Conservation (phyloP, 2,113 vertebrate genomes). For the Zingel zingel region DNA sequence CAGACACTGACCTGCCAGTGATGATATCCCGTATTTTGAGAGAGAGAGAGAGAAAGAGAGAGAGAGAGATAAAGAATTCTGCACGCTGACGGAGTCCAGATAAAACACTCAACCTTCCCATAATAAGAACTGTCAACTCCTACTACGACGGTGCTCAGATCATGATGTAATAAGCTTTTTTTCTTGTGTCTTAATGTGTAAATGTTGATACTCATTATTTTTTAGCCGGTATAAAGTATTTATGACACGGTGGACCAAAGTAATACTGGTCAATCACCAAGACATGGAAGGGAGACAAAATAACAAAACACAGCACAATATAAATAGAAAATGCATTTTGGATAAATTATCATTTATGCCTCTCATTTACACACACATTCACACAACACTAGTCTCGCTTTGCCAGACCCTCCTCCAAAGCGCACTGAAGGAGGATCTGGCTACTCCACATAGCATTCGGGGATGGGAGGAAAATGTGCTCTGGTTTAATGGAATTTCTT, state of each 20-base stretch:
- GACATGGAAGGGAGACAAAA: neutral
- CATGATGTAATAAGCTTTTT: neutral
- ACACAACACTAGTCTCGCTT: too few species aligned
- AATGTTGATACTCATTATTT: constrained; percentile 11
- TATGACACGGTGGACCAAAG: neutral
- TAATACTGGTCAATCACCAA: neutral
- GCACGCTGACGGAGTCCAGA: too few species aligned
- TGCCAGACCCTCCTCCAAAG: too few species aligned
- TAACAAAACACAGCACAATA: neutral
- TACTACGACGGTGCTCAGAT: constrained; percentile 52
- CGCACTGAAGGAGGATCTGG: too few species aligned
- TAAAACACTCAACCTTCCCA: too few species aligned
- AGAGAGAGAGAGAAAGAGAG: too few species aligned
- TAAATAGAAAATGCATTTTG: neutral
- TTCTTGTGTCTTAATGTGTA: neutral
- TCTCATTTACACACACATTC: neutral
- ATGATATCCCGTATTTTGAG: constrained; percentile 41
- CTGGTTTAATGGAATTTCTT: too few species aligned
- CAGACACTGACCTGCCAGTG: constrained; percentile 31
- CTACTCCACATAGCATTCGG: too few species aligned
- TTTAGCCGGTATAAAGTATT: neutral
- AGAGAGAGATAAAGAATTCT: too few species aligned
- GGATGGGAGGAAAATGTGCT: too few species aligned
- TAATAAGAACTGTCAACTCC: constrained; percentile 34
- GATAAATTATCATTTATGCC: neutral